Evolutionary conservation across 2,888 invertebrate genomes (phyloP), one percentile per base, ranked within the genome.

Genomic region (Galeruca laticollis): DNA sequence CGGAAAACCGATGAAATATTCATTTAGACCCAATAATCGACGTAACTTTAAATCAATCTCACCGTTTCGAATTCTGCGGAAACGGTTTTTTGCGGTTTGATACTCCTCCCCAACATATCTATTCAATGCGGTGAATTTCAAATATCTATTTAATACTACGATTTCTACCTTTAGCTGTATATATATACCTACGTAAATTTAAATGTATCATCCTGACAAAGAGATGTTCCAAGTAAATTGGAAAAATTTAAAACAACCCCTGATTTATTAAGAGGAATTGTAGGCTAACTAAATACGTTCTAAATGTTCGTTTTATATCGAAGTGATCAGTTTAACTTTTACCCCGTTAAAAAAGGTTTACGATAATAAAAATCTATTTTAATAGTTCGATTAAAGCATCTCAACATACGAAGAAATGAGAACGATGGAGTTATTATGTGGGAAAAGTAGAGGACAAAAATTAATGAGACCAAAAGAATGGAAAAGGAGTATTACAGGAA

Each of bases 11-110:
- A 63, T 69, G 69, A 69, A 69, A 63, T 69, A 69, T 69, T 63
- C 69, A 63, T 59, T 63, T 52, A 49, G 43, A 59, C 57, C 63
- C 62, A 40, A 60, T 69, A 64, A 69, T 69, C 64, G 69, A 69
- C 69, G 60, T 60, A 56, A 69, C 69, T 64, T 69, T 69, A 69
- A 69, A 69, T 69, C 69, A 69, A 69, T 69, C 69, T 60, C 26
- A 56, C 60, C 65, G 60, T 69, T 69, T 31, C 52, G 54, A 54
- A 65, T 69, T 60, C 69, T 40, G 26, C 26, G 49, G 66, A 51
- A 66, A 66, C 51, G 51, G 66, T 66, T 66, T 66, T 68, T 68
- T 54, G 62, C 47, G 68, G 60, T 60, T 15, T 61, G 61, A 9
- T 54, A 56, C 61, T 21, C 40, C 61, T 56, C 61, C 54, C 51